Evolutionary conservation across 2,113 vertebrate genomes (phyloP), one percentile per base, ranked within the genome.

Genomic region (Spermophilus dauricus): DNA sequence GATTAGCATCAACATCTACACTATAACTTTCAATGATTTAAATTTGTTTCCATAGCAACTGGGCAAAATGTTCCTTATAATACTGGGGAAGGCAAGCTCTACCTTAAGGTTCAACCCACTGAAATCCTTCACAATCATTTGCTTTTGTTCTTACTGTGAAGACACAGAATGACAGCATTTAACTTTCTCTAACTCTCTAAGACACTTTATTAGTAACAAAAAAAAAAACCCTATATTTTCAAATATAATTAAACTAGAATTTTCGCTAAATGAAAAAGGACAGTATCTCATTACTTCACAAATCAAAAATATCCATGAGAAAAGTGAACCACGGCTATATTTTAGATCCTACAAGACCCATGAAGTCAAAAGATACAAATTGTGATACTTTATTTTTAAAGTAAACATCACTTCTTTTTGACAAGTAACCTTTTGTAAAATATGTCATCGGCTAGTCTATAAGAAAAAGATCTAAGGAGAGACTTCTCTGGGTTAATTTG

Each of bases 41-140:
- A 97, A 97, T 97, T 77, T 96, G 97, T 98, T 98, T 94, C 98
- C 97, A 98, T 94, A 96, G 98, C 97, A 98, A 98, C 96, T n/a
- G 90, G 88, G 93, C 76, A 96, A 97, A 94, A 97, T 96, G 51
- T 61, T 97, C 73, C 82, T 97, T 94, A 72, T 76, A 95, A 83
- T 63, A 95, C 86, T 80, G 81, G 94, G 92, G 95, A 97, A 73
- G 28, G 45, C 51, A 98, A 94, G 75, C 85, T 97, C 48, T 95
- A 92, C 94, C 90, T 94, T 96, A 88, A 95, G 53, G 89, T 97
- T 96, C 91, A 97, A 96, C 87, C 91, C 34, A 1, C 94, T 95
- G 92, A 72, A 90, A 94, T 28, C 94, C 75, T 97, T 96, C 69
- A 95, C 77, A 93, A 77, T 94, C 89, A 95, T 91, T 69, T 91